Base-by-base conservation (phyloP, 2,888 invertebrate species). In the Cryptus armator region DNA sequence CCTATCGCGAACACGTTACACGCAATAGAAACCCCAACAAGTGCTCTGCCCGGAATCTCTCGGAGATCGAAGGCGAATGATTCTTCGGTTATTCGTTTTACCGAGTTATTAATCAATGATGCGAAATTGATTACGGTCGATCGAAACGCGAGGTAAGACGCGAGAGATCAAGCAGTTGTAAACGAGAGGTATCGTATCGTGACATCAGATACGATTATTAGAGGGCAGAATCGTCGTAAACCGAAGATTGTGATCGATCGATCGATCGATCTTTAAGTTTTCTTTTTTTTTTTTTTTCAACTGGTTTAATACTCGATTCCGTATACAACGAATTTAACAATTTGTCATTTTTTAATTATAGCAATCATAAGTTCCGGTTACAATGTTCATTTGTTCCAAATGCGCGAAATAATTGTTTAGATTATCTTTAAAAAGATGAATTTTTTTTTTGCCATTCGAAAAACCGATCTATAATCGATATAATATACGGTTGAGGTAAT, bases 51-150 rank as follows among this genome's bases (percentile, higher is more conserved):
- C 24, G 46, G 76, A 16, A 32, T n/a, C 24, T 43, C 79, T 48
- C 37, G 53, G 72, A 56, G 86, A 88, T 87, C 88, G 86, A 82
- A 75, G 43, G 14, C 86, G 85, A 88, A 86, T 89, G 89, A 91
- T 93, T 92, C 92, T 90, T 24, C 92, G 90, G 91, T 90, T 92
- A 92, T 92, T 92, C 90, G 90, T 92, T 62, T 92, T 92, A 92
- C 91, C 89, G 92, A 91, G 89, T 92, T 62, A 93, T 92, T 92
- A 92, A 93, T 93, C 92, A 92, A 92, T 91, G 90, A 85, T 88
- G 89, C 89, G 89, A 92, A 92, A 93, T 92, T 93, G 92, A 92
- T 93, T 93, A 90, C 90, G 86, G 83, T 85, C 72, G 86, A 75
- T 86, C 79, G 81, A 86, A 77, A 74, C 64, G 74, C 76, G 70